Evolutionary conservation across 2,888 invertebrate genomes (phyloP).

Genomic region (Lepidocyrtinus sp.): DNA sequence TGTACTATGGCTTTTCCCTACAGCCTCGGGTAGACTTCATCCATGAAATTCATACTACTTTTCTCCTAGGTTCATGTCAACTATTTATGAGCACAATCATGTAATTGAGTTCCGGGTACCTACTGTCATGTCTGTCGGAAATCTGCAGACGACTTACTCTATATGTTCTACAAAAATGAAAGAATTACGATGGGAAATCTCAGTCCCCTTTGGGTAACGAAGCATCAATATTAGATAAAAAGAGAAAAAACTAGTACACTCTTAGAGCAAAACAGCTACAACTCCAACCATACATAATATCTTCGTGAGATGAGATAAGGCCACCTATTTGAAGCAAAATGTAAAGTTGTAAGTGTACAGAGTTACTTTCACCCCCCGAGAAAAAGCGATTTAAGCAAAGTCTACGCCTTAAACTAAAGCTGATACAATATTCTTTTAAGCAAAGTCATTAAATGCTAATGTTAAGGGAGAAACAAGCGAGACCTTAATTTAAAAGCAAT

Average conservation of each 20-base stretch:
- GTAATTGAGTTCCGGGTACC: slow-evolving; percentile 38
- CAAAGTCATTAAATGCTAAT: slow-evolving; percentile 16
- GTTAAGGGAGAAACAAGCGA: background rate
- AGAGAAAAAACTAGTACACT: too few species aligned
- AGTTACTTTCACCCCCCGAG: too few species aligned
- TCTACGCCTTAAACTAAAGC: too few species aligned
- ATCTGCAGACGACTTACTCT: background rate
- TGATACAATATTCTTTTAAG: too few species aligned
- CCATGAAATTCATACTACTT: background rate
- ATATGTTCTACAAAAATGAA: background rate
- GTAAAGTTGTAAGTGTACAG: too few species aligned
- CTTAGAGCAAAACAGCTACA: too few species aligned
- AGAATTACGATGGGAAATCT: background rate
- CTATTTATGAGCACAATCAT: slow-evolving; percentile 51
- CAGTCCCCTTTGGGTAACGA: slow-evolving; percentile 10
- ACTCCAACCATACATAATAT: too few species aligned
- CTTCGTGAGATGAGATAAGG: too few species aligned
- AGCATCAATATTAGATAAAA: slow-evolving; percentile 11
- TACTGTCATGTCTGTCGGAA: slow-evolving; percentile 4
- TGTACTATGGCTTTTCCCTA: slow-evolving; percentile 9
- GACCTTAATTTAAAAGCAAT: slow-evolving; percentile 39
- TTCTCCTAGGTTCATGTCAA: slow-evolving; percentile 26
- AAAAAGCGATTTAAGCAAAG: too few species aligned
- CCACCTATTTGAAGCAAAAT: too few species aligned
- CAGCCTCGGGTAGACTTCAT: too few species aligned